Evolutionary conservation across 2,113 vertebrate species (phyloP).

Genomic region (mouse (Mus musculus)): GRCm39 chr3:95993501-95994000

Average conservation of each 20-base stretch:
- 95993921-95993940: not conserved
- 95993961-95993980: not conserved
- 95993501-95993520: conserved; percentile 28
- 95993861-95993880: not conserved
- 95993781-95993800: not conserved
- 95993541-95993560: not conserved
- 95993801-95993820: not conserved
- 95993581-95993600: conserved; percentile 51
- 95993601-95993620: conserved; percentile 60
- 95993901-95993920: not conserved
- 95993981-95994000: not conserved
- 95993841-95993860: not conserved
- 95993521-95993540: conserved; percentile 16
- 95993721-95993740: not conserved
- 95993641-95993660: conserved; percentile 52
- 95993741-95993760: not conserved
- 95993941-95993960: not conserved
- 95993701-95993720: not conserved
- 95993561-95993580: conserved; percentile 10
- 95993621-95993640: conserved; percentile 40
- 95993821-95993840: not conserved
- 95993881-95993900: not conserved
- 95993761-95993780: not conserved
- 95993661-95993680: conserved; percentile 57
- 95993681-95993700: not conserved